Evolutionary conservation across 2,888 invertebrate species (phyloP).

Genomic region (Marasmarcha lunaedactyla): DNA sequence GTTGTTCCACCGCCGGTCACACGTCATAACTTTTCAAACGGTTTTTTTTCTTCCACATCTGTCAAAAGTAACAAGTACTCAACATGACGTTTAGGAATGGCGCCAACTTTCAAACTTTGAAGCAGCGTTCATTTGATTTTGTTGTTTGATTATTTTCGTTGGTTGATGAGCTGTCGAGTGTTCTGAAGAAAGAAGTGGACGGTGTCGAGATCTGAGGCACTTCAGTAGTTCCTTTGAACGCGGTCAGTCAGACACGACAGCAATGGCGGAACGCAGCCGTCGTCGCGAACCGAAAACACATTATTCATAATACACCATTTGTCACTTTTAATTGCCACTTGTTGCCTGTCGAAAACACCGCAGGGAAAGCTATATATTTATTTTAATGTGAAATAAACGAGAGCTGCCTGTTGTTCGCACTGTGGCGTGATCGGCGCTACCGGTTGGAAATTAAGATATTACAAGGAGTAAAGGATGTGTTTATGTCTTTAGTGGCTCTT

Average conservation of each 20-base stretch:
- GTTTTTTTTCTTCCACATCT: conserved; percentile 35
- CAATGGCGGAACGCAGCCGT: conserved; percentile 31
- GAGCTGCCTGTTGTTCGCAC: background rate
- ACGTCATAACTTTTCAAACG: conserved; percentile 35
- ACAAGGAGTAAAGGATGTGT: conserved; percentile 33
- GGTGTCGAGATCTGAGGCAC: conserved; percentile 42
- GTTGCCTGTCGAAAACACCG: conserved; percentile 53
- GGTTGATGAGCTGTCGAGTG: conserved; percentile 16
- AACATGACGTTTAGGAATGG: conserved; percentile 22
- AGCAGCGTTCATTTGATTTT: conserved; percentile 6
- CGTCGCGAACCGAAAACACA: conserved; percentile 29
- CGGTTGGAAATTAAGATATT: conserved; percentile 43
- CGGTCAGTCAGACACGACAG: conserved; percentile 27
- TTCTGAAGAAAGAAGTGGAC: conserved; percentile 26
- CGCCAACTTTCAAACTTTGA: conserved; percentile 20
- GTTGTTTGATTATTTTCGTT: too few relatives aligned
- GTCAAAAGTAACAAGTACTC: conserved; percentile 23
- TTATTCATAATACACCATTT: conserved; percentile 51
- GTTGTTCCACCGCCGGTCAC: conserved; percentile 32
- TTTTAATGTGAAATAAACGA: conserved; percentile 60
- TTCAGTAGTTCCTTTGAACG: conserved; percentile 29
- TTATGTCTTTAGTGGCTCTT: conserved; percentile 32
- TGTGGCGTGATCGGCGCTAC: conserved; percentile 11
- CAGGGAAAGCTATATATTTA: conserved; percentile 52
- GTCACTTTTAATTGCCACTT: conserved; percentile 69